A percentile compares a stretch with the other conserved stretches of the same genome.
phyloP scores from a whole-genome alignment of 2,888 invertebrate genomes.

The Cyrtodaria siliqua region DNA sequence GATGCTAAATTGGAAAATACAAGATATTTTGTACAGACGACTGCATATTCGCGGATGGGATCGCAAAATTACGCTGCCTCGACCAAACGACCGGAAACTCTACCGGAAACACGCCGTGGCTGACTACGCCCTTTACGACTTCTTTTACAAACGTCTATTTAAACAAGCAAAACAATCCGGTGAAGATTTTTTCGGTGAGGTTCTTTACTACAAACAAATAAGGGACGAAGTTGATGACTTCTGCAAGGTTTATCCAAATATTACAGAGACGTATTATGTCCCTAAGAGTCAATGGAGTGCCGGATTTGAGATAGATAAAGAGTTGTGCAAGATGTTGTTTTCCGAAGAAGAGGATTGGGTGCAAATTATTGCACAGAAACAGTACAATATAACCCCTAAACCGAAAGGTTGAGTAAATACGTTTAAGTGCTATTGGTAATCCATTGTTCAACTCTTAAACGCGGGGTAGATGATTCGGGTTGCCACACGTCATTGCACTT shows the following conservation, averaged over 20 bases:
- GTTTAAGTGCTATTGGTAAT: too few species aligned
- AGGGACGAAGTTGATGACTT: conserved; percentile 60
- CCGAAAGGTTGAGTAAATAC: too few species aligned
- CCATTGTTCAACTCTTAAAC: too few species aligned
- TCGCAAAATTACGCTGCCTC: conserved; percentile 49
- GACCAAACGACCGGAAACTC: conserved; percentile 47
- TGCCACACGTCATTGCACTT: too few species aligned
- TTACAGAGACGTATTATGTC: conserved; percentile 38
- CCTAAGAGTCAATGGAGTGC: conserved; percentile 40
- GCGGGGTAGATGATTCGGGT: too few species aligned
- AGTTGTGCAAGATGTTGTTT: conserved; percentile 46
- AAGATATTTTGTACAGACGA: conserved; percentile 69
- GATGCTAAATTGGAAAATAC: conserved; percentile 66
- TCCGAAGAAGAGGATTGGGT: conserved; percentile 61
- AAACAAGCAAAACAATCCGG: conserved; percentile 58
- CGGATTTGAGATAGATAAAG: conserved; percentile 31
- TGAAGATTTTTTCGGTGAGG: conserved; percentile 60
- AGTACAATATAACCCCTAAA: conserved; percentile 37
- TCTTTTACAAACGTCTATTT: conserved; percentile 62
- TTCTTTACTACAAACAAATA: conserved; percentile 60
- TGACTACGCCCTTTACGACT: conserved; percentile 67
- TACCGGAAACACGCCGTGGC: conserved; percentile 54
- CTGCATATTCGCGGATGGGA: conserved; percentile 63
- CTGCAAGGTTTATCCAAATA: conserved; percentile 60
- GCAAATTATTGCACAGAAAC: conserved; percentile 41